Evolutionary conservation across 2,113 vertebrate genomes (phyloP).

Genomic region (Ictalurus punctatus): DNA sequence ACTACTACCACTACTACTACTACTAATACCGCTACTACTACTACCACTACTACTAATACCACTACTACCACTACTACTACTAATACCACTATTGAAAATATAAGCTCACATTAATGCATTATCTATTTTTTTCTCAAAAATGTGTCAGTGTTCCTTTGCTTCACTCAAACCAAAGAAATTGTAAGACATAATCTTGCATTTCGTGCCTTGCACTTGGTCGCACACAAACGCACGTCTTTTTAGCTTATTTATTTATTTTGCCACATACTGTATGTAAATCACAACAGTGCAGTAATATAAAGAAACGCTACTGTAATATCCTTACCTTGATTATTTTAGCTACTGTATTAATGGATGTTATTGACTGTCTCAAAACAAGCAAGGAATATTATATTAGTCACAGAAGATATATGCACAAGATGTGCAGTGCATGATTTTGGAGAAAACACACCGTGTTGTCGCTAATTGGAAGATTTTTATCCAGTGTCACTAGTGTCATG

Average conservation of each 20-base stretch:
- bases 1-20: too few relatives aligned
- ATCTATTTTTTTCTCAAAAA: neutral
- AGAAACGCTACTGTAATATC: neutral
- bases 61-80: too few relatives aligned
- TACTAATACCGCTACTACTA: too few relatives aligned
- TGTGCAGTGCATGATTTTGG: neutral
- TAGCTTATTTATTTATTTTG: neutral
- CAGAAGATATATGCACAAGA: neutral
- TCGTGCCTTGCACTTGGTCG: neutral
- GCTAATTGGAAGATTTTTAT: conserved; percentile 1
- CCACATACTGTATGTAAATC: neutral
- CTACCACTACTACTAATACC: too few relatives aligned
- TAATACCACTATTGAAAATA: neutral
- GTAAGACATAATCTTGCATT: neutral
- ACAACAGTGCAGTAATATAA: neutral
- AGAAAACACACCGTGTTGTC: conserved; percentile 17
- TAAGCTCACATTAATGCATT: neutral
- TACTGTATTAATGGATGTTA: neutral
- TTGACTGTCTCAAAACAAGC: neutral
- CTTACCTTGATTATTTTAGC: neutral
- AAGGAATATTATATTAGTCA: neutral
- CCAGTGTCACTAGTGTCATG: neutral
- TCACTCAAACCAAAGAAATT: neutral
- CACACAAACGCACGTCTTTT: neutral
- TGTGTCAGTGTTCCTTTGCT: neutral